A percentile compares a stretch with the other conserved stretches of the same genome.
These are phyloP conservation scores for Ephestia elutella DNA, from an alignment of 1,140 invertebrate genomes.

Conservation along the genomic window DNA sequence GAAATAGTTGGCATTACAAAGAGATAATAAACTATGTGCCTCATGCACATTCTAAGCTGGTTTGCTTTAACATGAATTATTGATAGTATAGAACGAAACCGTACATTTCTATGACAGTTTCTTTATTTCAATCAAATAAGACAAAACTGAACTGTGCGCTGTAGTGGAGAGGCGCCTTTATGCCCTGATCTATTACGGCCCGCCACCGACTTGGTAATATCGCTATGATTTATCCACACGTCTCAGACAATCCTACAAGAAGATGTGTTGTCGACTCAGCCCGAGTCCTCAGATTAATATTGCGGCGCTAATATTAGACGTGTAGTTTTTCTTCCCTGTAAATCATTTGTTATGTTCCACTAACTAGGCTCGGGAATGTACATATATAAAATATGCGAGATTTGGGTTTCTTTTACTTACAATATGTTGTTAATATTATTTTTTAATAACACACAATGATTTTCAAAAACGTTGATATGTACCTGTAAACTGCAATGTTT, in stretches of 20 bases:
- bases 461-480: too few species aligned
- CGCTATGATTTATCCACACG: conserved; percentile 44
- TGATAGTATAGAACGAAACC: too few species aligned
- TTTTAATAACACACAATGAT: too few species aligned
- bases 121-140: not conserved
- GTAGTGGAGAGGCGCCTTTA: conserved; percentile 28
- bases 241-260: conserved; percentile 38
- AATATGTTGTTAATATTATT: too few species aligned
- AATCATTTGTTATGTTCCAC: conserved; percentile 22
- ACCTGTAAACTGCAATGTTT: too few species aligned
- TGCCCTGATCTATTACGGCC: conserved; percentile 44
- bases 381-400: conserved; percentile 16
- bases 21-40: too few species aligned
- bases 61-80: too few species aligned
- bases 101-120: too few species aligned
- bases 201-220: conserved; percentile 49
- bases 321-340: conserved; percentile 27
- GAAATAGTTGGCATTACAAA: too few species aligned
- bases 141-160: not conserved
- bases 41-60: too few species aligned
- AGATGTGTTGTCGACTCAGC: conserved; percentile 28
- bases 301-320: conserved; percentile 29
- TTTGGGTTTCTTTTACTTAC: not conserved
- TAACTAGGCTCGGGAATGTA: conserved; percentile 10
- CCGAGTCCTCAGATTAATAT: conserved; percentile 31